phyloP scores from a whole-genome alignment of 2,888 invertebrate genomes.

The Aquatica leii region DNA sequence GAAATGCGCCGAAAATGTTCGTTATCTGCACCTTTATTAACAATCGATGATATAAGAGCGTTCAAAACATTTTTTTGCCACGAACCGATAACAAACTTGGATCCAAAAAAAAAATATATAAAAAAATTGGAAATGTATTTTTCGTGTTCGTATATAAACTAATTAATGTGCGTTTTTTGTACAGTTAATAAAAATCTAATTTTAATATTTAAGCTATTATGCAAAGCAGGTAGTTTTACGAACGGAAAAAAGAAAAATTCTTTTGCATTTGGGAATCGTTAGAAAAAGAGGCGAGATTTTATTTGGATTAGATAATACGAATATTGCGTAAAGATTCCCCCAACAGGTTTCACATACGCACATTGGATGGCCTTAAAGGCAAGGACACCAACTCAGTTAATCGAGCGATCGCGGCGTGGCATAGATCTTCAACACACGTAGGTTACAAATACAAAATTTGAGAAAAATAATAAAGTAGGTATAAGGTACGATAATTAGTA shows the following conservation, averaged over 20 bases:
- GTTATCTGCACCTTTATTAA: too few relatives aligned
- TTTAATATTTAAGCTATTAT: slow-evolving; percentile 11
- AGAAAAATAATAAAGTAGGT: not conserved
- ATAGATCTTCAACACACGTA: slow-evolving; percentile 19
- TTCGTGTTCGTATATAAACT: too few relatives aligned
- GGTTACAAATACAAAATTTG: slow-evolving; percentile 10
- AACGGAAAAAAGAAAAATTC: slow-evolving; percentile 4
- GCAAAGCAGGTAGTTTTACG: slow-evolving; percentile 4
- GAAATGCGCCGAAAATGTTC: too few relatives aligned
- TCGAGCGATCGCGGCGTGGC: slow-evolving; percentile 36
- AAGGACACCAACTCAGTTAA: slow-evolving; percentile 38
- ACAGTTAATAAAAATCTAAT: not conserved
- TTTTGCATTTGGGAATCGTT: not conserved
- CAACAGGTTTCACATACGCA: slow-evolving; percentile 36
- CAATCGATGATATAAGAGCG: too few relatives aligned
- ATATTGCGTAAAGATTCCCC: slow-evolving; percentile 33
- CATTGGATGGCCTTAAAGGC: slow-evolving; percentile 41
- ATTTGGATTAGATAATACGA: slow-evolving; percentile 15
- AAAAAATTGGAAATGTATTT: too few relatives aligned
- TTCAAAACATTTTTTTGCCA: too few relatives aligned
- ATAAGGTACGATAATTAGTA: slow-evolving; percentile 14
- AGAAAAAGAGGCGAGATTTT: slow-evolving; percentile 8
- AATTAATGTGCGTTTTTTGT: too few relatives aligned
- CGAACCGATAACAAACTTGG: too few relatives aligned
- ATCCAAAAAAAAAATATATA: too few relatives aligned